These are phyloP conservation scores for Puma concolor DNA, from an alignment of 2,113 vertebrate genomes.

Conservation along the genomic window DNA sequence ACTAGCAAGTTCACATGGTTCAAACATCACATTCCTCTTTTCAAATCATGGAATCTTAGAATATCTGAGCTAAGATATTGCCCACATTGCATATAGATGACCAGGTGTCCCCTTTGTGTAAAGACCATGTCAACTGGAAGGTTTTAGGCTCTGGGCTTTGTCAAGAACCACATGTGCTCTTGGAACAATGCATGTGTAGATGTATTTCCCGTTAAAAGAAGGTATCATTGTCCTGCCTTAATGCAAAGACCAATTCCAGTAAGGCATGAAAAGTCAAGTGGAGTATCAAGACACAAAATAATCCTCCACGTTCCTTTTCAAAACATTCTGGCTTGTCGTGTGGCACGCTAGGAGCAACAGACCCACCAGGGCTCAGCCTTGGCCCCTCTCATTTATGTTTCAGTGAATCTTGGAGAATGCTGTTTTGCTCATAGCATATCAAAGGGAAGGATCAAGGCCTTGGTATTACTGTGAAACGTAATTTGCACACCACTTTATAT, in stretches of 20 bases:
- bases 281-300: not conserved
- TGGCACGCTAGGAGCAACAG: not conserved
- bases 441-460: constrained; percentile 41
- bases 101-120: not conserved
- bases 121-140: not conserved
- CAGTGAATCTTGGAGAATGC: constrained; percentile 1
- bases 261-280: not conserved
- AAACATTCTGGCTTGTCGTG: not conserved
- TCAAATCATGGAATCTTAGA: not conserved
- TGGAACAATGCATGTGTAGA: not conserved
- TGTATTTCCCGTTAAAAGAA: not conserved
- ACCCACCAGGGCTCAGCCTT: not conserved
- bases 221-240: not conserved
- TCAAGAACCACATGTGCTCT: not conserved
- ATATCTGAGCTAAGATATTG: not conserved
- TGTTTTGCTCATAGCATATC: not conserved
- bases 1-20: not conserved
- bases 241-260: not conserved
- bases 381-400: not conserved
- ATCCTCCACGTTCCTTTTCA: not conserved
- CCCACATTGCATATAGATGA: not conserved
- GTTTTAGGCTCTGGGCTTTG: not conserved
- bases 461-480: constrained; percentile 30
- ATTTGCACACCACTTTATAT: constrained; percentile 34
- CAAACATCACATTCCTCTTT: not conserved